Percentiles rank a stretch among this genome's conserved stretches.
Evolutionary conservation across 1,140 invertebrate genomes (phyloP).

Genomic region (Brevipalpus yothersi): DNA sequence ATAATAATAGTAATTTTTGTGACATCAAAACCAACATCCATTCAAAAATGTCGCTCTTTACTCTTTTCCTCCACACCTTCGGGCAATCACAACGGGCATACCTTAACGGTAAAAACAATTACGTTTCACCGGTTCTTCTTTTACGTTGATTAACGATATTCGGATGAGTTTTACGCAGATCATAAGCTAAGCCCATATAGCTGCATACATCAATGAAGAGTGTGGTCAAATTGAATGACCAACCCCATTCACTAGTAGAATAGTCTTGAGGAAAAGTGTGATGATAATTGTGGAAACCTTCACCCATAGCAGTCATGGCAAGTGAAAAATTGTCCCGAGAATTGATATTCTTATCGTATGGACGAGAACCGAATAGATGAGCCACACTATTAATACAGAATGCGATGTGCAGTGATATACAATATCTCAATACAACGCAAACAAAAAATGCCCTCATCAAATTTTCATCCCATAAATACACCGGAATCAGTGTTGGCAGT

Average conservation of each 20-base stretch:
- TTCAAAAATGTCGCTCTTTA: too few relatives aligned
- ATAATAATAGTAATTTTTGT: too few relatives aligned
- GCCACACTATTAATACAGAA: constrained; percentile 60
- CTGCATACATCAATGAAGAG: constrained; percentile 35
- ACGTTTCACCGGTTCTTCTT: not conserved
- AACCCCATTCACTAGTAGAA: constrained; percentile 56
- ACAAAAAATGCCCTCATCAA: constrained; percentile 53
- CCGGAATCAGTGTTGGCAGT: constrained; percentile 54
- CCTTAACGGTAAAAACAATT: too few relatives aligned
- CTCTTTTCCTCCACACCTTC: too few relatives aligned
- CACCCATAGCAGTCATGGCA: constrained; percentile 26
- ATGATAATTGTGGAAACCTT: constrained; percentile 51
- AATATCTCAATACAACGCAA: constrained; percentile 53
- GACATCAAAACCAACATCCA: too few relatives aligned
- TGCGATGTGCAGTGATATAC: constrained; percentile 55
- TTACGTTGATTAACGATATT: constrained; percentile 18
- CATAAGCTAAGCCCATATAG: constrained; percentile 47
- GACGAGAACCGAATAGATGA: constrained; percentile 24
- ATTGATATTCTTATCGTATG: constrained; percentile 23
- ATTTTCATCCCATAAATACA: constrained; percentile 56
- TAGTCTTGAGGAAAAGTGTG: constrained; percentile 90
- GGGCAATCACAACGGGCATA: too few relatives aligned
- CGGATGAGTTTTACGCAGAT: constrained; percentile 49
- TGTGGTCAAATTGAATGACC: constrained; percentile 28
- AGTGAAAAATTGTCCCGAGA: constrained; percentile 26